Evolutionary conservation across 2,888 invertebrate species (phyloP).

Genomic region (Drosophila diplacantha): DNA sequence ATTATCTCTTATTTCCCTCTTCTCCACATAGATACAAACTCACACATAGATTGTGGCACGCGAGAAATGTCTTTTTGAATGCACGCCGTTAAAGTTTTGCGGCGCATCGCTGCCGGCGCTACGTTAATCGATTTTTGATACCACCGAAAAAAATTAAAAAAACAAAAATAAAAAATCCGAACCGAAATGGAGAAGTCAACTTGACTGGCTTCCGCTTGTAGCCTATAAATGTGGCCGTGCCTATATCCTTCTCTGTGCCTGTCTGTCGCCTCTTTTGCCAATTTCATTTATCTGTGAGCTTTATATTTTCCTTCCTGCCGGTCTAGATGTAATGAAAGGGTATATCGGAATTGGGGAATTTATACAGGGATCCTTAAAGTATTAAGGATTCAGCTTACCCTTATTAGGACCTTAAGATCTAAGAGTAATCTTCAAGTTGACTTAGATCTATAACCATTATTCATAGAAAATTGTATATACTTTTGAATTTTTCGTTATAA

Average conservation of each 20-base stretch:
- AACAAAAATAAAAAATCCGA: constrained; percentile 22
- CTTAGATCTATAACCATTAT: background rate
- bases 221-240: constrained; percentile 27
- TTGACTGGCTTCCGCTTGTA: constrained; percentile 41
- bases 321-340: constrained; percentile 3
- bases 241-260: constrained; percentile 31
- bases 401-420: too few relatives aligned
- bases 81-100: constrained; percentile 49
- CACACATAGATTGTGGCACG: constrained; percentile 25
- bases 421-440: background rate
- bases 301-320: constrained; percentile 37
- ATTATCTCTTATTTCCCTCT: constrained; percentile 52
- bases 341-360: background rate
- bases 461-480: background rate
- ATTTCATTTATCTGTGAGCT: constrained; percentile 67
- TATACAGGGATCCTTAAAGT: background rate
- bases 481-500: too few relatives aligned
- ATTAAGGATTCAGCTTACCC: background rate
- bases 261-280: constrained; percentile 56
- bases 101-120: constrained; percentile 42
- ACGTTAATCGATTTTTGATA: constrained; percentile 72
- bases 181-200: constrained; percentile 45
- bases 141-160: constrained; percentile 9
- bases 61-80: constrained; percentile 60
- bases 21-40: constrained; percentile 28